Conservation (phyloP, 2,797 vertebrate species). For the Crypturellus tataupa region DNA sequence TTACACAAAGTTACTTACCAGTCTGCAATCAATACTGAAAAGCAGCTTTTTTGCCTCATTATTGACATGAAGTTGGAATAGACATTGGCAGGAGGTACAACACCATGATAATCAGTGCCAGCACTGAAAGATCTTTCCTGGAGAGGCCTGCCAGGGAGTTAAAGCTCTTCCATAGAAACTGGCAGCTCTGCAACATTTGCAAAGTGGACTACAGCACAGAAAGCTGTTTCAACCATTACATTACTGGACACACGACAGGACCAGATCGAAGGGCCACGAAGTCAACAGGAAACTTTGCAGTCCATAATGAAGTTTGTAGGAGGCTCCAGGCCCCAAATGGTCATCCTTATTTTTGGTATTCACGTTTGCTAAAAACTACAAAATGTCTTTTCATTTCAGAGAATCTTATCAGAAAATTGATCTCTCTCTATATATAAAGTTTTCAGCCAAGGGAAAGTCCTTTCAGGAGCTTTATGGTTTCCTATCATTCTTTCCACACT, state of each 20-base stretch:
- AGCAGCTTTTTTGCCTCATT: not conserved
- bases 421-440: constrained; percentile 75
- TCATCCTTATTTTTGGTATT: constrained; percentile 67
- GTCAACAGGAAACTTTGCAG: constrained; percentile 28
- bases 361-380: constrained; percentile 80
- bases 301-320: constrained; percentile 59
- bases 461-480: constrained; percentile 65
- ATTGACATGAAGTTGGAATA: not conserved
- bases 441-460: constrained; percentile 71
- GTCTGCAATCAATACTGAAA: not conserved
- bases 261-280: constrained; percentile 35
- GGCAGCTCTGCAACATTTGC: not conserved
- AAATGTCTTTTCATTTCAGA: constrained; percentile 72
- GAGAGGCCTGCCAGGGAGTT: not conserved
- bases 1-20: not conserved
- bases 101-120: not conserved
- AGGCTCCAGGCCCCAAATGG: constrained; percentile 15
- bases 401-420: constrained; percentile 85
- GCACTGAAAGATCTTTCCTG: not conserved
- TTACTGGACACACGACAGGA: constrained; percentile 38
- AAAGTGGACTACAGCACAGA: not conserved
- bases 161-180: constrained; percentile 1
- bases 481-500: constrained; percentile 69
- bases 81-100: not conserved
- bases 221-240: constrained; percentile 50